A percentile compares a stretch with the other conserved stretches of the same genome.
These are phyloP conservation scores for Melanaphis sacchari DNA, from an alignment of 1,140 invertebrate species.

Conservation along the genomic window DNA sequence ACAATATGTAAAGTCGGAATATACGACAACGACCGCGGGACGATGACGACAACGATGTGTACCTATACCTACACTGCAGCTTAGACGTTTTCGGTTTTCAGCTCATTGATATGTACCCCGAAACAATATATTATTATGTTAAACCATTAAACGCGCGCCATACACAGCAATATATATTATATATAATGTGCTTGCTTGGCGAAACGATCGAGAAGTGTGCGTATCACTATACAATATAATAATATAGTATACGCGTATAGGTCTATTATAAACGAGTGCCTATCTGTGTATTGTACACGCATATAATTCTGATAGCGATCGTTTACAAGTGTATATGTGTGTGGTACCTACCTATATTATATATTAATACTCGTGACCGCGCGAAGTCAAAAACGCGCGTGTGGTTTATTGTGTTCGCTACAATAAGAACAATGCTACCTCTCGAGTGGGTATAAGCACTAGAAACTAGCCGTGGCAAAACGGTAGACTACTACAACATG, in stretches of 20 bases:
- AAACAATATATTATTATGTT: slow-evolving; percentile 18
- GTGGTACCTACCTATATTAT: background rate
- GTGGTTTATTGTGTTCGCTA: slow-evolving; percentile 28
- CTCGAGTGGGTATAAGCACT: slow-evolving; percentile 22
- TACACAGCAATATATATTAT: background rate
- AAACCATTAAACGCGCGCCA: background rate
- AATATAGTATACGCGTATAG: background rate
- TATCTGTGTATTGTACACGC: background rate
- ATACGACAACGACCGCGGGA: background rate
- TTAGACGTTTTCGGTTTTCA: slow-evolving; percentile 12
- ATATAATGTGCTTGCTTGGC: slow-evolving; percentile 14
- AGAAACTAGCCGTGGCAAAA: background rate
- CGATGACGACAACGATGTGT: too few relatives aligned
- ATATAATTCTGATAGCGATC: slow-evolving; percentile 32
- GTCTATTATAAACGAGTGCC: background rate
- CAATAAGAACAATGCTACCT: slow-evolving; percentile 39
- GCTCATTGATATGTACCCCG: slow-evolving; percentile 38
- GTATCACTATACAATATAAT: background rate
- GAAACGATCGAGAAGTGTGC: slow-evolving; percentile 28
- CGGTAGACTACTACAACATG: background rate
- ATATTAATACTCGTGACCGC: slow-evolving; percentile 18
- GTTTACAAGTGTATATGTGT: background rate
- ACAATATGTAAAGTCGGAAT: background rate
- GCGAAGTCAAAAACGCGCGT: background rate
- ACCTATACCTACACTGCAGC: too few relatives aligned